Evolutionary conservation across 2,113 vertebrate genomes (phyloP), one percentile per base, ranked within the genome.

Genomic region (Gallinago media): DNA sequence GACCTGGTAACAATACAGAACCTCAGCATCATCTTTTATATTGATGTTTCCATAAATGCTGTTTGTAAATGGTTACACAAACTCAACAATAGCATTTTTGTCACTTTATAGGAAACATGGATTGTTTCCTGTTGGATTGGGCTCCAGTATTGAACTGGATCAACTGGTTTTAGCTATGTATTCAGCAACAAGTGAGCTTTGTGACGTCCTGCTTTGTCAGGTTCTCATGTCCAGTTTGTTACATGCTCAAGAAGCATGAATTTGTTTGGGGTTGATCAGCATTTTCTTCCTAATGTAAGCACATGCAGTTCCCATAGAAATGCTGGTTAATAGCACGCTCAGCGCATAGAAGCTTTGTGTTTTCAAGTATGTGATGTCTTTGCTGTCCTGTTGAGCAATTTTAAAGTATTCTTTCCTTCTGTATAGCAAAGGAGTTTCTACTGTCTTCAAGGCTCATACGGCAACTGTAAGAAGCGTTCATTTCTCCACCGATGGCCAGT

Each of bases 401-500:
- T 58, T 76, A 54, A 95, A 36, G 29, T 65, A 20, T 44, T 71
- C 20, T 95, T 87, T 47, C 56, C 73, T 74, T 92, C 75, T 78
- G 42, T 68, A 13, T 72, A 99, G 99, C 96, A 99, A 99, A 96
- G 99, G 99, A 20, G 99, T 99, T 80, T 99, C 99, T 2, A 99
- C 98, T 0, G 97, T 98, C 47, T 99, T 99, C 96, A 98, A 98
- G 88, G 99, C 99, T 91, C 99, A 99, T 96, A 99, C 98, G 0
- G 99, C 94, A 75, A 99, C 99, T 0, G 99, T 99, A 62, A 99
- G 99, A 78, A 99, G 99, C 0, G 99, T 99, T 63, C 98, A 98
- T 94, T 99, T 99, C 97, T 99, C 99, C 71, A 97, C 92, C 2
- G 99, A 99, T 8, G 99, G 99, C 46, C 99, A 99, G 96, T 98